Base-by-base conservation (phyloP, 1,140 invertebrate species). In the Drosophila ercepeae region DNA sequence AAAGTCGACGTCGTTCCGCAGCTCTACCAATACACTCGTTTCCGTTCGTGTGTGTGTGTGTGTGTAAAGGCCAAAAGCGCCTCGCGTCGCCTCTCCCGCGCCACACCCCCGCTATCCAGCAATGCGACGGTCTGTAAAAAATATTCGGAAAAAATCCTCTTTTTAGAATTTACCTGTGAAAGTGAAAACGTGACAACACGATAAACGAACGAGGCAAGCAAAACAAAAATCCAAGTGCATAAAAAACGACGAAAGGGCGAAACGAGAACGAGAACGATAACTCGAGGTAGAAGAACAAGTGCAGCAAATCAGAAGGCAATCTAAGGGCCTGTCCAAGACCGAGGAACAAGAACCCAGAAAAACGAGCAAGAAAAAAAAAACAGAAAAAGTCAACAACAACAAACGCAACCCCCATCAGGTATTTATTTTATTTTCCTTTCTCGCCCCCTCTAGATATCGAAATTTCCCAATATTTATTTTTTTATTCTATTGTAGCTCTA, bases 91-190 rank as follows among this genome's bases (percentile, higher is more conserved):
- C 9, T 32, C 27, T 16, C 58, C 23, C 7, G 25, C 45, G 14
- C 25, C 60, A 32, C 29, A 19, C 52, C 50, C 27, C 65, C 34
- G 19, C 21, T n/a, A n/a, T n/a, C n/a, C 16, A 27, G 16, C 53
- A 25, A 4, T 42, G 16, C 65, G 32, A 27, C 21, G 27, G 36
- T 29, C 65, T 83, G 58, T 70, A 59, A 78, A 57, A 46, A 52
- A 58, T 44, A 63, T 53, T 39, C 36, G 36, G 6, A 39, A 16
- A 18, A 54, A 50, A 42, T 74, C 57, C 32, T 77, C 42, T 69
- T 67, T 39, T 44, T 63, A 86, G 81, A 77, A 88, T 86, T 74
- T 81, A 86, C 68, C 64, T 86, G 78, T 82, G 74, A 88, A 86
- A 82, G 82, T 86, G 82, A 86, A 86, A 86, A 88, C 77, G 78